Conservation (phyloP, 1,140 invertebrate genomes). For the Drosophila guanche region DNA sequence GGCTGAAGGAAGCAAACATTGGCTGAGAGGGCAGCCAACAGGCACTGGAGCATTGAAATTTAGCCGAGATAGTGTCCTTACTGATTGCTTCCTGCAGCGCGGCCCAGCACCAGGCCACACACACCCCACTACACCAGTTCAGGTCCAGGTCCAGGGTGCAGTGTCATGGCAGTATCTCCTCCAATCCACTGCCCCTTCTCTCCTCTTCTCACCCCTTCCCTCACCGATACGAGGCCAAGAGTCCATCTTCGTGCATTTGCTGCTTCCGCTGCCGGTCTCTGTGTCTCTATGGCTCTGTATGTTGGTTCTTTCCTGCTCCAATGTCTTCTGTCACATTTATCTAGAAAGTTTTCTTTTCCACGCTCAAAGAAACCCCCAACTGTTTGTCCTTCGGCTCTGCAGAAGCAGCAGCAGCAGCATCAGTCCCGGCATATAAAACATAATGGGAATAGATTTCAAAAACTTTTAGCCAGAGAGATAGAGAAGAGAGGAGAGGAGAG, state of each 20-base stretch:
- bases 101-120: slow-evolving; percentile 30
- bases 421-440: slow-evolving; percentile 57
- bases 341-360: slow-evolving; percentile 74
- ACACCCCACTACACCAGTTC: slow-evolving; percentile 3
- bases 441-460: slow-evolving; percentile 78
- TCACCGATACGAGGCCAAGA: slow-evolving; percentile 10
- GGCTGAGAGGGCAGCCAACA: slow-evolving; percentile 17
- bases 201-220: slow-evolving; percentile 17
- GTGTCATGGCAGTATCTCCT: slow-evolving; percentile 11
- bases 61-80: slow-evolving; percentile 79
- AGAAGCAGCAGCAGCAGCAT: slow-evolving; percentile 15
- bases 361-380: slow-evolving; percentile 42
- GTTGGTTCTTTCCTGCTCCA: slow-evolving; percentile 53
- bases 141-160: slow-evolving; percentile 3
- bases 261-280: slow-evolving; percentile 38
- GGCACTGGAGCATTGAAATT: slow-evolving; percentile 64
- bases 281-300: slow-evolving; percentile 35
- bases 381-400: slow-evolving; percentile 25
- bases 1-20: slow-evolving; percentile 47
- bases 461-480: slow-evolving; percentile 63
- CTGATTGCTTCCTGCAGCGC: slow-evolving; percentile 78
- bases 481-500: slow-evolving; percentile 3
- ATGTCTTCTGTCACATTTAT: slow-evolving; percentile 79
- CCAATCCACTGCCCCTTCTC: background rate
- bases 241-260: slow-evolving; percentile 26